Evolutionary conservation across 2,113 vertebrate species (phyloP), one percentile per base, ranked within the genome.

Genomic region (Pygoscelis antarcticus): DNA sequence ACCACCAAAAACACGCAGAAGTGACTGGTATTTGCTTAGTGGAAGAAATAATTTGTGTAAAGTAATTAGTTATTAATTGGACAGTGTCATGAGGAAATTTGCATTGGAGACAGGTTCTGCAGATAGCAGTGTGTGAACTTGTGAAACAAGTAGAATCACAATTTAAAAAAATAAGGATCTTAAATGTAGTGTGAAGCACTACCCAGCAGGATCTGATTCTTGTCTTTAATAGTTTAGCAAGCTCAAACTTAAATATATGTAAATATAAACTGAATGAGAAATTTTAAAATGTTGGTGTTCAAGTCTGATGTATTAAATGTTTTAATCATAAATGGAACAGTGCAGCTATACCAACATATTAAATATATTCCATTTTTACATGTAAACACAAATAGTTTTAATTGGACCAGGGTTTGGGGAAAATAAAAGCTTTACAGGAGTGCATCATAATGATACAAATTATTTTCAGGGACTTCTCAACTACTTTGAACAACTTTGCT

Each of bases 371-470:
- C 57, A 58, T 77, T 93, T 87, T 76, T 90, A 91, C 74, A 23
- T 81, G 66, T 83, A 70, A 85, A 95, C 79, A 80, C 25, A 61
- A 62, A 86, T 54, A 87, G 46, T 91, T 92, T 75, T 62, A 89
- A 90, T 72, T 87, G 91, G 88, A 96, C 94, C 95, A 96, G 95
- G 38, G 64, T 96, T 87, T 94, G 83, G 83, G 87, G 90, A 90
- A 96, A 96, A 92, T 30, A 62, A 93, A 83, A 96, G 95, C 89
- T 98, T 97, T 97, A 18, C 23, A 96, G 93, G 91, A 91, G 92
- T 32, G 71, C 85, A 94, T 96, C 84, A 87, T 72, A 77, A 83
- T 69, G 54, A 79, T 29, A 87, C 76, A 86, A 79, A 76, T 92
- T 46, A 80, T 84, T 96, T 96, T 96, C 96, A 90, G 89, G 96